Conservation (phyloP, 1,140 invertebrate genomes). For the Odontomachus brunneus region DNA sequence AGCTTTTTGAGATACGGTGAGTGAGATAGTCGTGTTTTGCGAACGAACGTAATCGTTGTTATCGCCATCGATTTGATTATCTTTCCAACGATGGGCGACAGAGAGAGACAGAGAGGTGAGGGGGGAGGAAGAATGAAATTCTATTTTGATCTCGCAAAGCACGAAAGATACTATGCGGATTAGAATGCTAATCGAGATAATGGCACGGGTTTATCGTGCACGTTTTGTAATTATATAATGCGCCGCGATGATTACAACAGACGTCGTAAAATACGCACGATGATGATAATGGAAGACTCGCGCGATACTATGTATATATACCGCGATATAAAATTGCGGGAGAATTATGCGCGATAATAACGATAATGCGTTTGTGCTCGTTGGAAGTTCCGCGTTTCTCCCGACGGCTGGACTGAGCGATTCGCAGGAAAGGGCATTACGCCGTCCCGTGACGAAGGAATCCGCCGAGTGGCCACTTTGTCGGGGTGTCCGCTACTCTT, state of each 20-base stretch:
- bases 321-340: too few species aligned
- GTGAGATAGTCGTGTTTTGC: conserved; percentile 39
- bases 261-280: not conserved
- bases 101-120: not conserved
- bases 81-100: not conserved
- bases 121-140: conserved; percentile 29
- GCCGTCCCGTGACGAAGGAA: conserved; percentile 12
- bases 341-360: not conserved
- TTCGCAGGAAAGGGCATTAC: conserved; percentile 38
- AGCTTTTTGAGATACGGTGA: conserved; percentile 25
- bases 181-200: conserved; percentile 21
- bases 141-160: conserved; percentile 56
- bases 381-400: conserved; percentile 41
- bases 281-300: too few species aligned
- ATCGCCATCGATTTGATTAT: conserved; percentile 3
- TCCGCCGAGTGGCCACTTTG: conserved; percentile 5
- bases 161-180: conserved; percentile 31
- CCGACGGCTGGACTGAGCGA: conserved; percentile 25
- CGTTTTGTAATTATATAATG: conserved; percentile 6
- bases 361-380: not conserved
- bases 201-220: not conserved
- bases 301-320: too few species aligned
- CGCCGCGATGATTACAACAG: not conserved
- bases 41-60: conserved; percentile 14
- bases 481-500: not conserved